phyloP scores from a whole-genome alignment of 2,888 invertebrate species.

The Drosophila emarginata region DNA sequence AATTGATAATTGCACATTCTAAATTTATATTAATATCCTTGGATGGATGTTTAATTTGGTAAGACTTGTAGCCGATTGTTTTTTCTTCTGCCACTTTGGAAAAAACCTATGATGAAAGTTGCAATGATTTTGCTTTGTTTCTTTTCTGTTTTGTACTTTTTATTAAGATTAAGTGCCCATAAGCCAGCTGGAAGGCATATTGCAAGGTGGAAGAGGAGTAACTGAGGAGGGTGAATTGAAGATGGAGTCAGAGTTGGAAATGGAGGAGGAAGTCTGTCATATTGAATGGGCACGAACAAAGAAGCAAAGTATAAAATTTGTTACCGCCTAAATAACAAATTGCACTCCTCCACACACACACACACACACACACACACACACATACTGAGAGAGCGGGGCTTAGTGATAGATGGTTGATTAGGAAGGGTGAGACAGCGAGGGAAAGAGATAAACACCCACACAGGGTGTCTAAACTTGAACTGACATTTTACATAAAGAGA shows the following conservation, averaged over 20 bases:
- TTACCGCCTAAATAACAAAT: slow-evolving; percentile 67
- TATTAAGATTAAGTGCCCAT: slow-evolving; percentile 1
- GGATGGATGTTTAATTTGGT: too few relatives aligned
- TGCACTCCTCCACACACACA: slow-evolving; percentile 47
- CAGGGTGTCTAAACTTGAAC: slow-evolving; percentile 59
- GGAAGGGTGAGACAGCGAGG: background rate
- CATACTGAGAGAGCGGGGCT: slow-evolving; percentile 14
- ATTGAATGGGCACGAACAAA: slow-evolving; percentile 73
- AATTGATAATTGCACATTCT: background rate
- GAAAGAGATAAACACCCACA: slow-evolving; percentile 24
- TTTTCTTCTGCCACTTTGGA: background rate
- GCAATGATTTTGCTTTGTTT: background rate
- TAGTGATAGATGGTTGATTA: slow-evolving; percentile 1
- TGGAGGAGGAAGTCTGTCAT: slow-evolving; percentile 53
- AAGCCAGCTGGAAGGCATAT: background rate
- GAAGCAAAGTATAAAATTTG: slow-evolving; percentile 54
- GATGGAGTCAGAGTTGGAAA: slow-evolving; percentile 4
- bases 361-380: slow-evolving; percentile 18
- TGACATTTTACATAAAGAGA: slow-evolving; percentile 66
- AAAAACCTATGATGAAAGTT: background rate
- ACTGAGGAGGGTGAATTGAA: background rate
- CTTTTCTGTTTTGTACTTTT: background rate
- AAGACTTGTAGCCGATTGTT: background rate
- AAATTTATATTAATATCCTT: background rate
- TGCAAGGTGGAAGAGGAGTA: background rate